Percentiles rank a stretch among this genome's conserved stretches.
Evolutionary conservation across 2,888 invertebrate species (phyloP).

Genomic region (Sinopyrophorus schimmeli): DNA sequence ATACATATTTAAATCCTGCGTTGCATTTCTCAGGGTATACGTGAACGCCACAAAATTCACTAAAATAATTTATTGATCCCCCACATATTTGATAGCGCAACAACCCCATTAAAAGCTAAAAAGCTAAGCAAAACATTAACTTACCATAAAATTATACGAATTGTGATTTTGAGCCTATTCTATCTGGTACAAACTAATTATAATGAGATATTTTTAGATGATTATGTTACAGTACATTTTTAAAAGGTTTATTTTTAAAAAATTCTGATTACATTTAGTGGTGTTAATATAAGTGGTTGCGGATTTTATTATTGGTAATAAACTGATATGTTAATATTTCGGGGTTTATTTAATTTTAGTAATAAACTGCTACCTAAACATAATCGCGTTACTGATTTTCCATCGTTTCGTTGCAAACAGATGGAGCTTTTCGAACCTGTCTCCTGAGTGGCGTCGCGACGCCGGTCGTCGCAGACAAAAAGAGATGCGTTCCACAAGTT

Average conservation of each 20-base stretch:
- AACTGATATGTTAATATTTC: slow-evolving; percentile 22
- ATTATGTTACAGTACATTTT: slow-evolving; percentile 31
- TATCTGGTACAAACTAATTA: slow-evolving; percentile 34
- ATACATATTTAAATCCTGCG: too few relatives aligned
- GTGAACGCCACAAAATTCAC: slow-evolving; percentile 2
- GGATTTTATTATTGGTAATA: neutral
- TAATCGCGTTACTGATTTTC: slow-evolving; percentile 25
- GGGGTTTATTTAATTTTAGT: slow-evolving; percentile 9
- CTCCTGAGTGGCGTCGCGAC: slow-evolving; percentile 33
- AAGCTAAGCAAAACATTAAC: slow-evolving; percentile 9
- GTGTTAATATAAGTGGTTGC: neutral
- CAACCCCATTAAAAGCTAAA: neutral
- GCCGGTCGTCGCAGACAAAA: slow-evolving; percentile 18
- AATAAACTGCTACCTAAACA: slow-evolving; percentile 30
- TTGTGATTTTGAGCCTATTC: slow-evolving; percentile 22
- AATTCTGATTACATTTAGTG: slow-evolving; percentile 2
- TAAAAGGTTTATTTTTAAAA: slow-evolving; percentile 24
- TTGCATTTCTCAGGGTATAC: neutral
- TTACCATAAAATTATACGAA: slow-evolving; percentile 21
- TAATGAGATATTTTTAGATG: slow-evolving; percentile 37
- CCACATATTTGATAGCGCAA: neutral
- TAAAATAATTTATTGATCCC: slow-evolving; percentile 5
- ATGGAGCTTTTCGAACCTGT: slow-evolving; percentile 33
- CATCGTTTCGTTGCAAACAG: slow-evolving; percentile 23
- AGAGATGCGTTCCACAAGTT: too few relatives aligned